A percentile compares a stretch with the other conserved stretches of the same genome.
Evolutionary conservation across 2,113 vertebrate species (phyloP).

Genomic region (Saguinus midas): DNA sequence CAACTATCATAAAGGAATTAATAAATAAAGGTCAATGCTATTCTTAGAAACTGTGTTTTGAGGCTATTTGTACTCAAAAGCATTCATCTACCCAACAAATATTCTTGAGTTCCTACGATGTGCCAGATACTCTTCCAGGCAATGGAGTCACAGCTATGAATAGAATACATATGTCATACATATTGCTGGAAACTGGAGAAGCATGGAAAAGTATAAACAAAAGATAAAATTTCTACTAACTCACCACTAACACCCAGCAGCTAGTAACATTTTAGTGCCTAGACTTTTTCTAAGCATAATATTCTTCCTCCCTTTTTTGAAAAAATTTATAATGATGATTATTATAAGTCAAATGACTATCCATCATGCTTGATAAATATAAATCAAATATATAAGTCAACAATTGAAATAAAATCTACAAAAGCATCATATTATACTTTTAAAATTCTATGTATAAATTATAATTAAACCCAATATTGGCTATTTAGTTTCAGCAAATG

Average conservation of each 20-base stretch:
- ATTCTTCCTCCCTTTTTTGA: not conserved
- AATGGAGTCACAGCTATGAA: not conserved
- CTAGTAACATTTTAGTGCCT: not conserved
- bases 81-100: not conserved
- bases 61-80: not conserved
- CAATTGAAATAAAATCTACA: conserved; percentile 25
- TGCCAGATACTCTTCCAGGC: not conserved
- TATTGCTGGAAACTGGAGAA: not conserved
- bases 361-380: not conserved
- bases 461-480: not conserved
- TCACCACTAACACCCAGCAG: not conserved
- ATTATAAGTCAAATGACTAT: not conserved
- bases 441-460: not conserved
- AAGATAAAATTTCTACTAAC: not conserved
- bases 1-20: not conserved
- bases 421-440: not conserved
- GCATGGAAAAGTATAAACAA: not conserved
- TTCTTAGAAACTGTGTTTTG: not conserved
- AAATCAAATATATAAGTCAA: conserved; percentile 16
- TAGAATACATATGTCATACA: not conserved
- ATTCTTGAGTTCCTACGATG: not conserved
- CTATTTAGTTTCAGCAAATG: conserved; percentile 27
- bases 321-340: not conserved
- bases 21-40: not conserved
- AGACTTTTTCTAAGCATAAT: conserved; percentile 5